phyloP scores from a whole-genome alignment of 1,140 invertebrate genomes.

The Drosophila repletoides region DNA sequence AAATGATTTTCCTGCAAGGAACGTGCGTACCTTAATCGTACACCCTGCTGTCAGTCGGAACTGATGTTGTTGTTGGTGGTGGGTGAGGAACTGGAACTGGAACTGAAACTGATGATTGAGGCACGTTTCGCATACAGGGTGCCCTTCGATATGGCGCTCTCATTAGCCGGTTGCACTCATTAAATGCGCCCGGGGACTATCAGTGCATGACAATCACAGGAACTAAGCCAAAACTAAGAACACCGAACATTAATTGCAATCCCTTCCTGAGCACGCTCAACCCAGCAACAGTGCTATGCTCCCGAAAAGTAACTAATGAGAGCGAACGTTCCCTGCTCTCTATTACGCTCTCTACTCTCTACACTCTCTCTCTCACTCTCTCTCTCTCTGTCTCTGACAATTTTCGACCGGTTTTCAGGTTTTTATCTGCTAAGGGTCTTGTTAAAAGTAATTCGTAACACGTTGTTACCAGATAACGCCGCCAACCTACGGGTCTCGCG shows the following conservation, averaged over 20 bases:
- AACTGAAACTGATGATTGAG: conserved; percentile 16
- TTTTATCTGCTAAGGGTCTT: conserved; percentile 82
- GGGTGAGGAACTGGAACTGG: not conserved
- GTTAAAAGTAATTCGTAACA: conserved; percentile 83
- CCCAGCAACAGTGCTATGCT: too few relatives aligned
- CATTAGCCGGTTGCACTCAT: conserved; percentile 26
- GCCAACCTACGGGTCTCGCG: conserved; percentile 45
- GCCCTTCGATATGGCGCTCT: conserved; percentile 9
- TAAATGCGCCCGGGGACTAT: conserved; percentile 18
- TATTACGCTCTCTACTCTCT: conserved; percentile 20
- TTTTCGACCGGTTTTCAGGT: conserved; percentile 66
- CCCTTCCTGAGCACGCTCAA: conserved; percentile 53
- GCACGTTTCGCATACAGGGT: conserved; percentile 50
- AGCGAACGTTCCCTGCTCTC: conserved; percentile 51
- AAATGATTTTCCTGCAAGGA: conserved; percentile 29
- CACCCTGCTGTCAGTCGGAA: conserved; percentile 58
- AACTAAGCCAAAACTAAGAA: conserved; percentile 36
- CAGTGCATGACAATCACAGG: conserved; percentile 44
- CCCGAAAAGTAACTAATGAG: conserved; percentile 59
- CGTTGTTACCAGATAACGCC: conserved; percentile 82
- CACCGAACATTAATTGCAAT: conserved; percentile 61
- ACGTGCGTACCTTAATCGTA: conserved; percentile 36
- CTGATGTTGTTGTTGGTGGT: conserved; percentile 24
- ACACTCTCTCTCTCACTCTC: conserved; percentile 7
- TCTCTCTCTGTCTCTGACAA: conserved; percentile 5